Evolutionary conservation across 2,797 vertebrate genomes (phyloP).

Genomic region (Graptemys geographica): DNA sequence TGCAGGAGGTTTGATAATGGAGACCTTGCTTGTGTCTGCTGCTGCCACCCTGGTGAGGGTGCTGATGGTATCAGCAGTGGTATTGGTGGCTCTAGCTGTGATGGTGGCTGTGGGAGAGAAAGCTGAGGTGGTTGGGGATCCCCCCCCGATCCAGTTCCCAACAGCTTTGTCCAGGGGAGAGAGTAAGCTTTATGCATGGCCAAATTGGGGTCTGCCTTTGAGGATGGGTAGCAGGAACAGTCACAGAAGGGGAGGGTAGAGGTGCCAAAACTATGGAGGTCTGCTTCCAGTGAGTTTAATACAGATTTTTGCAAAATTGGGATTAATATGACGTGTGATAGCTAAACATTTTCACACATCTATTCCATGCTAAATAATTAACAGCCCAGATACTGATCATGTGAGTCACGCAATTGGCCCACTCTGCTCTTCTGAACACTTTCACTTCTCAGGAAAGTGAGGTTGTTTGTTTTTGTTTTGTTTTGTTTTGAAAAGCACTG

Average conservation of each 20-base stretch:
- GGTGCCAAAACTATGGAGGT: no score
- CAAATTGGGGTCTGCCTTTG: neutral
- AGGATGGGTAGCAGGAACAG: neutral
- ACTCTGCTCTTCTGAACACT: neutral
- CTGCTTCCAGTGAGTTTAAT: no score
- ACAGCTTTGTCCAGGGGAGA: neutral
- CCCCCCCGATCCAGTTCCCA: neutral
- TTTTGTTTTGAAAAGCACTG: constrained; percentile 18
- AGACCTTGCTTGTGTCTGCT: neutral
- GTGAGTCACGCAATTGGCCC: neutral
- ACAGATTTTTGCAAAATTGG: neutral
- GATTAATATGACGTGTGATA: neutral
- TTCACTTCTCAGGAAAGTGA: constrained; percentile 18
- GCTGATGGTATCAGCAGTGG: neutral
- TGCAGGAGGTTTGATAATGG: neutral
- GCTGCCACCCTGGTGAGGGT: neutral
- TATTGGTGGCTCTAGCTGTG: neutral
- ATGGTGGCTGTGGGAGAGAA: neutral
- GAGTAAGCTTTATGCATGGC: neutral
- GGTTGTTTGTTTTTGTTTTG: neutral
- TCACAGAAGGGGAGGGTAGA: neutral
- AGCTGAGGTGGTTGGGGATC: neutral
- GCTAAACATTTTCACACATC: neutral
- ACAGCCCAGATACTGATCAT: neutral
- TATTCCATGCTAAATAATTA: neutral